These are phyloP conservation scores for Aphyosemion australe DNA, from an alignment of 2,113 vertebrate genomes.

Conservation along the genomic window DNA sequence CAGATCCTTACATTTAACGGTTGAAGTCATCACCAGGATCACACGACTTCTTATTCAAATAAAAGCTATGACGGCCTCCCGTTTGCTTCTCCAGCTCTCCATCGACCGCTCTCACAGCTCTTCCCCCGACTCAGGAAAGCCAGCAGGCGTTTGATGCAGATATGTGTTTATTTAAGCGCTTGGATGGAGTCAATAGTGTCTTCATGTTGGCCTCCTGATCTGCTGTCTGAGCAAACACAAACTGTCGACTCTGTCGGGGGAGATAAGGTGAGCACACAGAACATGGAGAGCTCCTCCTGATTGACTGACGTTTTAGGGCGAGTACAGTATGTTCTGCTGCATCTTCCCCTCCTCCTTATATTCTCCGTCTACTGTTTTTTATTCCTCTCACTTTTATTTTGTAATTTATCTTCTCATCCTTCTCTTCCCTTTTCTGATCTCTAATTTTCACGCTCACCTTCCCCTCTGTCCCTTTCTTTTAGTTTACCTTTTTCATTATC, in stretches of 20 bases:
- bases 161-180: slow-evolving; percentile 56
- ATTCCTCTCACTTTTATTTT: not conserved
- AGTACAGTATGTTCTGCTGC: slow-evolving; percentile 18
- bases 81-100: not conserved
- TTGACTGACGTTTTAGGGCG: slow-evolving; percentile 47
- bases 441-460: not conserved
- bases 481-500: not conserved
- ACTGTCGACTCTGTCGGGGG: slow-evolving; percentile 55
- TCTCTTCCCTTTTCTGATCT: slow-evolving; percentile 2
- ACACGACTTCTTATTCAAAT: not conserved
- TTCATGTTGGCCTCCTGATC: slow-evolving; percentile 55
- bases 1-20: too few species aligned
- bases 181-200: slow-evolving; percentile 41
- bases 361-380: not conserved
- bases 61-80: not conserved
- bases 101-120: not conserved
- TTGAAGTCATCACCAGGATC: not conserved
- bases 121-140: not conserved
- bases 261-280: slow-evolving; percentile 57
- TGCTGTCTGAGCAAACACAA: slow-evolving; percentile 61
- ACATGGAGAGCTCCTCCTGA: slow-evolving; percentile 26
- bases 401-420: not conserved
- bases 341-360: not conserved
- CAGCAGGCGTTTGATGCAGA: slow-evolving; percentile 47
- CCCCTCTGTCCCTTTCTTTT: not conserved